A percentile compares a stretch with the other conserved stretches of the same genome.
phyloP scores from a whole-genome alignment of 2,113 vertebrate genomes.

The Pluvianellus socialis region DNA sequence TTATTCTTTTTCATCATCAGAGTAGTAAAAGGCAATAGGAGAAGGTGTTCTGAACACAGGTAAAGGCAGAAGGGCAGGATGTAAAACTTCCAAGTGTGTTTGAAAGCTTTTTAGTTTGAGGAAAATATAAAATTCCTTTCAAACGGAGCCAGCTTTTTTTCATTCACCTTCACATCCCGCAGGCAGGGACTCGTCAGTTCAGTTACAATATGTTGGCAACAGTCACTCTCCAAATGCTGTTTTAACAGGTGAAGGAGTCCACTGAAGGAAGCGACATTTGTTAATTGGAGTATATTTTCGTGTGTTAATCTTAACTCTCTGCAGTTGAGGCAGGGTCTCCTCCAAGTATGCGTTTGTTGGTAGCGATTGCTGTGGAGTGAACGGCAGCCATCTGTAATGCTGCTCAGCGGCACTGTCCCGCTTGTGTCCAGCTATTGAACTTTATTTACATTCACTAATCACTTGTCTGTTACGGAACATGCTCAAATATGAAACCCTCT shows the following conservation, averaged over 20 bases:
- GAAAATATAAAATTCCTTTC: not conserved
- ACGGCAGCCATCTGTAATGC: not conserved
- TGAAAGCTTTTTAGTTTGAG: not conserved
- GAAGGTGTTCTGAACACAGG: not conserved
- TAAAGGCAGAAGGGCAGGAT: not conserved
- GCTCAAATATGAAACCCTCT: not conserved
- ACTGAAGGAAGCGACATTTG: not conserved
- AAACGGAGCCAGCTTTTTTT: not conserved
- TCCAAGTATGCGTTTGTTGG: not conserved
- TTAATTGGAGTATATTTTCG: not conserved
- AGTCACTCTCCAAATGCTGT: not conserved
- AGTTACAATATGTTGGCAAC: not conserved
- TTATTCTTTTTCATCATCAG: not conserved
- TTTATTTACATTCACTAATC: not conserved
- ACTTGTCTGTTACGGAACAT: not conserved
- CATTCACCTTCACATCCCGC: not conserved
- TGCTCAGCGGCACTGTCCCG: accelerated
- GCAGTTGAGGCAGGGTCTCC: not conserved
- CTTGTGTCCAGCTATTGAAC: not conserved
- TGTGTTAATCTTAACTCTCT: not conserved
- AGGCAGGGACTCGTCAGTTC: not conserved
- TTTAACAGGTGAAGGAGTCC: not conserved
- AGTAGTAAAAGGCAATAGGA: not conserved
- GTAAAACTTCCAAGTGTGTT: not conserved
- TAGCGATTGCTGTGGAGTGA: not conserved